A percentile compares a stretch with the other conserved stretches of the same genome.
These are phyloP conservation scores for Vanessa atalanta DNA, from an alignment of 1,140 invertebrate species.

Conservation along the genomic window DNA sequence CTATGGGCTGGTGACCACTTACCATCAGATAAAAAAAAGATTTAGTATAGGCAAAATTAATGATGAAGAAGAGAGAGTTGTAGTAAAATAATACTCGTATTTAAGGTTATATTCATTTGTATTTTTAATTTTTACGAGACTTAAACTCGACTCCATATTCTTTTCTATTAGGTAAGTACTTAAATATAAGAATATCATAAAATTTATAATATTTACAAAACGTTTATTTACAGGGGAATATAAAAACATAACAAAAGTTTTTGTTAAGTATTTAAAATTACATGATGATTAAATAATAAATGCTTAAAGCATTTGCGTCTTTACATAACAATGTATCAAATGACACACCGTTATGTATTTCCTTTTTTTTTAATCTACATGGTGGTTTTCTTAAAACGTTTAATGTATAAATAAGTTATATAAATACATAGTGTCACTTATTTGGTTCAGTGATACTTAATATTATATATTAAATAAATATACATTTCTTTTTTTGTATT, in stretches of 20 bases:
- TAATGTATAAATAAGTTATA: not conserved
- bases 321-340: too few relatives aligned
- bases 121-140: too few relatives aligned
- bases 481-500: not conserved
- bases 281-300: slow-evolving; percentile 2
- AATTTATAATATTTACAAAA: slow-evolving; percentile 6
- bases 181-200: not conserved
- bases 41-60: too few relatives aligned
- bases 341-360: not conserved
- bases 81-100: too few relatives aligned
- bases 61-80: too few relatives aligned
- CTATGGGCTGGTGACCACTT: too few relatives aligned
- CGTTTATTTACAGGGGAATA: slow-evolving; percentile 6
- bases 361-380: not conserved
- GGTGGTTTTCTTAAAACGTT: not conserved
- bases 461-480: not conserved
- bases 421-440: not conserved
- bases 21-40: too few relatives aligned
- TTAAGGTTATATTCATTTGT: too few relatives aligned
- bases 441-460: slow-evolving; percentile 4
- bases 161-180: not conserved
- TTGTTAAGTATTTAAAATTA: slow-evolving; percentile 6
- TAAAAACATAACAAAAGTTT: not conserved
- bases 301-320: slow-evolving; percentile 13
- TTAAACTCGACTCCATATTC: too few relatives aligned